These are phyloP conservation scores for Magallana nippona DNA, from an alignment of 2,888 invertebrate species.

Conservation along the genomic window DNA sequence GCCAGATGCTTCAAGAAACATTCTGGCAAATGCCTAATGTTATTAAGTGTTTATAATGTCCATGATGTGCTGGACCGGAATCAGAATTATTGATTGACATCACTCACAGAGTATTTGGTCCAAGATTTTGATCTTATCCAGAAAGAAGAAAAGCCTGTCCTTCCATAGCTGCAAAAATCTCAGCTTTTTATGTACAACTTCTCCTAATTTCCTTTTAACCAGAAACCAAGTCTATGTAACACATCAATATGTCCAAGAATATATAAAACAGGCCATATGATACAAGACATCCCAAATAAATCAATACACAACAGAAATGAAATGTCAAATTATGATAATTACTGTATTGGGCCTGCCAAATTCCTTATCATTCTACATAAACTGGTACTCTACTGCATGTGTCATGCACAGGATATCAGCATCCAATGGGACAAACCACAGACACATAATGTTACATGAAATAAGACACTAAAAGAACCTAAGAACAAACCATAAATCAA, in stretches of 20 bases:
- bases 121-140: conserved; percentile 19
- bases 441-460: neutral
- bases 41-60: conserved; percentile 15
- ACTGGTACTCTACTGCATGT: conserved; percentile 17
- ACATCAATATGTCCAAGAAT: neutral
- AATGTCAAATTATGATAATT: conserved; percentile 35
- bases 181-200: neutral
- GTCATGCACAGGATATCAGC: neutral
- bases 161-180: neutral
- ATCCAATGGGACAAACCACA: neutral
- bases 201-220: neutral
- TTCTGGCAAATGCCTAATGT: neutral
- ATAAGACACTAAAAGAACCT: no score
- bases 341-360: conserved; percentile 8
- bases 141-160: neutral
- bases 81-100: conserved; percentile 25
- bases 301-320: conserved; percentile 30
- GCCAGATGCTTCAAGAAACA: conserved; percentile 11
- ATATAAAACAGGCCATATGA: conserved; percentile 4
- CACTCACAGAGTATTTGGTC: neutral
- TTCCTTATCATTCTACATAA: neutral
- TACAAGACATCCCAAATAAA: conserved; percentile 4
- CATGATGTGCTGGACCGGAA: conserved; percentile 1
- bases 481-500: no score
- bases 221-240: neutral